Percentiles rank a stretch among this genome's conserved stretches.
Conservation (phyloP, 2,113 vertebrate genomes). For the Mola mola region DNA sequence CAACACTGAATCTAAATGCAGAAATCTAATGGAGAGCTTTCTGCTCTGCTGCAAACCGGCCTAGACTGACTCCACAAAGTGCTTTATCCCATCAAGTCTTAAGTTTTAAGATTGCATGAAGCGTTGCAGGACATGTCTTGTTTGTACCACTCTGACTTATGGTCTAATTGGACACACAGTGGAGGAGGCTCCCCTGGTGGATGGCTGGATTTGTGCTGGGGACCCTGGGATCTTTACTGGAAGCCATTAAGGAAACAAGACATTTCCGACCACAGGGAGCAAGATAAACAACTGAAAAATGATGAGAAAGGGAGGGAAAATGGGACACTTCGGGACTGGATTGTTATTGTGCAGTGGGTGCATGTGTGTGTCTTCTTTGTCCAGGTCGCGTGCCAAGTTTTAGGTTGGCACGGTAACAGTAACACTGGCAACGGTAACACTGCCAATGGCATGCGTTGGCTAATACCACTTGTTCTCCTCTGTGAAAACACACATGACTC, state of each 20-base stretch:
- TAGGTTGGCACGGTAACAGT: conserved; percentile 24
- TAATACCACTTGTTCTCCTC: neutral
- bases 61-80: conserved; percentile 6
- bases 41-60: conserved; percentile 6
- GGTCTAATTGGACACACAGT: conserved; percentile 59
- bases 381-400: conserved; percentile 53
- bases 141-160: conserved; percentile 45
- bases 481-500: no score
- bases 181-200: conserved; percentile 59
- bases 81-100: conserved; percentile 41
- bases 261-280: conserved; percentile 77
- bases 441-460: neutral
- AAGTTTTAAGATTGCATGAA: conserved; percentile 35
- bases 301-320: conserved; percentile 42
- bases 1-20: conserved; percentile 29
- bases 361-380: conserved; percentile 33
- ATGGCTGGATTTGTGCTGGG: conserved; percentile 60
- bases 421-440: no score
- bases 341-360: conserved; percentile 33
- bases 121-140: conserved; percentile 42
- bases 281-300: conserved; percentile 56
- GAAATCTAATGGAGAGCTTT: conserved; percentile 7
- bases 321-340: conserved; percentile 42
- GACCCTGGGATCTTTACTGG: conserved; percentile 76
- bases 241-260: conserved; percentile 82